Percentiles rank a stretch among this genome's conserved stretches.
phyloP scores from a whole-genome alignment of 2,113 vertebrate species.

The Telmatochromis sp. region DNA sequence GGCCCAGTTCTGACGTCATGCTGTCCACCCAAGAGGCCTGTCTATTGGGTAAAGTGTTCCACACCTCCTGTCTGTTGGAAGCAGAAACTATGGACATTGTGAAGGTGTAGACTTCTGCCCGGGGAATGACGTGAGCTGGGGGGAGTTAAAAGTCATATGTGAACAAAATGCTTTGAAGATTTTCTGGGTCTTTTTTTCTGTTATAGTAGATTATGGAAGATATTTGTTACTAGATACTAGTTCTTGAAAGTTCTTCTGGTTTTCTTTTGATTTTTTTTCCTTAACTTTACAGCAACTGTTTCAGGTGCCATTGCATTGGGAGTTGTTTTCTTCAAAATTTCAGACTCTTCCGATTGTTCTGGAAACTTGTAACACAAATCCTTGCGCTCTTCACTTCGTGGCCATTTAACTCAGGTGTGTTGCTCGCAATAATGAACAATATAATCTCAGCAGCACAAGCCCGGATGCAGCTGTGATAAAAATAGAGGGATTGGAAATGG shows the following conservation, averaged over 20 bases:
- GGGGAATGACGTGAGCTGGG: neutral
- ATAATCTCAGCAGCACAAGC: neutral
- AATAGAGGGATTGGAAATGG: neutral
- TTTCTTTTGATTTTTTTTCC: neutral
- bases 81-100: neutral
- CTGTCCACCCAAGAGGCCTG: conserved; percentile 14
- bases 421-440: neutral
- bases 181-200: neutral
- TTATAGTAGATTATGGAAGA: neutral
- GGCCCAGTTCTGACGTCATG: conserved; percentile 23
- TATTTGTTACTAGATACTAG: neutral
- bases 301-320: neutral
- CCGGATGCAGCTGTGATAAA: neutral
- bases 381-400: neutral
- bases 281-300: neutral
- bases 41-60: conserved; percentile 5
- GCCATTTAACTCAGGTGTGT: neutral
- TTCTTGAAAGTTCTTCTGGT: neutral
- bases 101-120: neutral
- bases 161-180: neutral
- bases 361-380: neutral
- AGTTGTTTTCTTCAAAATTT: neutral
- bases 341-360: neutral
- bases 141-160: neutral
- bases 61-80: neutral